Conservation (phyloP, 1,140 invertebrate genomes). For the Platorchestia sp. region DNA sequence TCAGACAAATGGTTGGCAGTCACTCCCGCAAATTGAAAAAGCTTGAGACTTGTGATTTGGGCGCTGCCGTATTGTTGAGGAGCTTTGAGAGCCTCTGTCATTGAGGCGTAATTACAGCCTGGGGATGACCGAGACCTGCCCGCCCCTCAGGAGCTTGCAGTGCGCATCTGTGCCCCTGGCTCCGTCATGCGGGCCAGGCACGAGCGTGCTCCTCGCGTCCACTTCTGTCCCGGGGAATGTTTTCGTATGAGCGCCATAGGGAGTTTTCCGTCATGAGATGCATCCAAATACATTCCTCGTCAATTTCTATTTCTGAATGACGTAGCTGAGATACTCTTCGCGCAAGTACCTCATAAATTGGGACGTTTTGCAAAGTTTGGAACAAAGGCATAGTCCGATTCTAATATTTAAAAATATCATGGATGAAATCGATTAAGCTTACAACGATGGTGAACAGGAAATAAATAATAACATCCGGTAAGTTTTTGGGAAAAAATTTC, state of each 20-base stretch:
- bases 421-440: too few species aligned
- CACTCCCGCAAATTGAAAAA: constrained; percentile 53
- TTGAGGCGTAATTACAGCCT: constrained; percentile 44
- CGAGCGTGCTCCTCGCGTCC: not conserved
- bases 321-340: too few species aligned
- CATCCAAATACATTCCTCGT: too few species aligned
- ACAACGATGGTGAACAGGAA: too few species aligned
- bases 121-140: not conserved
- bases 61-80: constrained; percentile 48
- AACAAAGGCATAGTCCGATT: too few species aligned
- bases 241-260: not conserved
- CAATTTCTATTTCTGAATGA: too few species aligned
- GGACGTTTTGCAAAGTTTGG: too few species aligned
- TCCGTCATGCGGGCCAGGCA: not conserved
- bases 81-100: constrained; percentile 45
- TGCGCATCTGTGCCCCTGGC: not conserved
- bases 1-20: constrained; percentile 47
- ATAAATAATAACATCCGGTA: too few species aligned
- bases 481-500: too few species aligned
- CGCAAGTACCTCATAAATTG: too few species aligned
- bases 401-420: too few species aligned
- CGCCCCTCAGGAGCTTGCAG: not conserved
- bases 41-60: constrained; percentile 53
- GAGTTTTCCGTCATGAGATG: not conserved
- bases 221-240: not conserved